Conservation (phyloP, 2,797 vertebrate species). For the Pelodytes ibericus region DNA sequence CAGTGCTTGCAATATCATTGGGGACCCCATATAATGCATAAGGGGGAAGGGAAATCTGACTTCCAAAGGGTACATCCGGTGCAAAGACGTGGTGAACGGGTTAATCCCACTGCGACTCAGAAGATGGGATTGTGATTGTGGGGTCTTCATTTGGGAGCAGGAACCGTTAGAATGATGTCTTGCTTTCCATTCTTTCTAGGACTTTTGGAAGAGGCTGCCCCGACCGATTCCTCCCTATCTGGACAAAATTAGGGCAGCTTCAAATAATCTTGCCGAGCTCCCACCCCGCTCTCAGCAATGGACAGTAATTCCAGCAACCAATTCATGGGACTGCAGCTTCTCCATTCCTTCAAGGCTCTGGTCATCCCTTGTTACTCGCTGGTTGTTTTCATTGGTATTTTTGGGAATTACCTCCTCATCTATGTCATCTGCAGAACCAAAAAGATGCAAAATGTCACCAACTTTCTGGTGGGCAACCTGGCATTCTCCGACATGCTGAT, state of each 20-base stretch:
- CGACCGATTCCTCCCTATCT: too few species aligned
- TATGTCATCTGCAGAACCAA: conserved; percentile 67
- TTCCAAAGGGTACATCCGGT: too few species aligned
- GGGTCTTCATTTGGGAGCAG: too few species aligned
- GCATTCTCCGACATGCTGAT: conserved; percentile 69
- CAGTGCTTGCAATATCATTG: too few species aligned
- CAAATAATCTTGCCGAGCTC: conserved; percentile 46
- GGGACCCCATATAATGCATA: too few species aligned
- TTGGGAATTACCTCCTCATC: conserved; percentile 68
- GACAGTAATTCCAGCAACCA: conserved; percentile 62
- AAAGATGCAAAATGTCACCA: conserved; percentile 69
- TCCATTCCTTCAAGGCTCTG: conserved; percentile 68
- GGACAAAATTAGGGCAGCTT: too few species aligned
- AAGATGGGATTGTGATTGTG: too few species aligned
- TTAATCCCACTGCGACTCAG: too few species aligned
- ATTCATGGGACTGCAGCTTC: conserved; percentile 67
- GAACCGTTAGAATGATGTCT: too few species aligned
- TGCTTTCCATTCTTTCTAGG: neutral
- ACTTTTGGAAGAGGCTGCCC: neutral
- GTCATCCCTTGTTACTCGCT: conserved; percentile 67
- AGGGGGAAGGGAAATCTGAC: too few species aligned
- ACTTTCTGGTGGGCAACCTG: conserved; percentile 70
- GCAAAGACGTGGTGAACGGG: too few species aligned
- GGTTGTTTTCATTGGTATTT: conserved; percentile 65
- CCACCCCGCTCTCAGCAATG: conserved; percentile 63